Evolutionary conservation across 2,113 vertebrate genomes (phyloP).

Genomic region (Mustela lutreola): DNA sequence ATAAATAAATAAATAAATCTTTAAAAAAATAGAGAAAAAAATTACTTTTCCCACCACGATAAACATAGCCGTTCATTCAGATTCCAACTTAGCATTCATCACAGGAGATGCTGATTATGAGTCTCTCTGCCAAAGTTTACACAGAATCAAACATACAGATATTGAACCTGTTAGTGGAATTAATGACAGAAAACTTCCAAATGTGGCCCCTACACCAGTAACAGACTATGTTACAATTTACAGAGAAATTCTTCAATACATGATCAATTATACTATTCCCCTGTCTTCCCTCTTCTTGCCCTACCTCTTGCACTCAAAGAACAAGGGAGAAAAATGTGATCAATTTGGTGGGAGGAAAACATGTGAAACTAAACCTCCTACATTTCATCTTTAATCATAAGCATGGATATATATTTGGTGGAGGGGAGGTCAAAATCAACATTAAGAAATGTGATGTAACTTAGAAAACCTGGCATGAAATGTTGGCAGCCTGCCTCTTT

Average conservation of each 20-base stretch:
- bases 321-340: neutral
- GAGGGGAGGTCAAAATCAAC: constrained; percentile 61
- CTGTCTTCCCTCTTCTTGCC: rapidly evolving
- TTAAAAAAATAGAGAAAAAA: neutral
- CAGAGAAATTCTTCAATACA: neutral
- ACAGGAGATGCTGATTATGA: neutral
- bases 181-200: neutral
- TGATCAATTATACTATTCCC: neutral
- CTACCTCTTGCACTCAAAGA: neutral
- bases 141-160: neutral
- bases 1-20: neutral
- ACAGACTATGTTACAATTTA: neutral
- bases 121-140: neutral
- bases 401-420: neutral
- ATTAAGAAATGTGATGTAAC: constrained; percentile 25
- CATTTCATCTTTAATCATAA: constrained; percentile 50
- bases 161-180: neutral
- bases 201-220: neutral
- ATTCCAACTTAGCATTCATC: neutral
- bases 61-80: neutral
- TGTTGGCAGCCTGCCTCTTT: constrained; percentile 50
- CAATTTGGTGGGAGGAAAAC: neutral
- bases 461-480: constrained; percentile 25
- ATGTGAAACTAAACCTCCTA: constrained; percentile 10
- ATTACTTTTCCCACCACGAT: rapidly evolving